phyloP scores from a whole-genome alignment of 2,888 invertebrate species.

The Patella caerulea region DNA sequence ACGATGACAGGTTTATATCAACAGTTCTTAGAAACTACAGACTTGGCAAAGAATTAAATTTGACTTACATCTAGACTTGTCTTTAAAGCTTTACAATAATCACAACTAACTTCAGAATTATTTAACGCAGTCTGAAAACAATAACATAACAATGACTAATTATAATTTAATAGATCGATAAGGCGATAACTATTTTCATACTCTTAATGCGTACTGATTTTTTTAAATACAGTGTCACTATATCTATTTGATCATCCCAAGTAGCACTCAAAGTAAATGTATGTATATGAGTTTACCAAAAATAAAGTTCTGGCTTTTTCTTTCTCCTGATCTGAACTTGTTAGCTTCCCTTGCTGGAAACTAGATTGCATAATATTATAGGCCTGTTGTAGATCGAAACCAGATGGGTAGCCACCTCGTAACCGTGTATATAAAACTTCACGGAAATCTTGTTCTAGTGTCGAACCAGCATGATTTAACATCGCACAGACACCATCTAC shows the following conservation, averaged over 20 bases:
- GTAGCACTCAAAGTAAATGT: neutral
- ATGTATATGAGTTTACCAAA: slow-evolving; percentile 76
- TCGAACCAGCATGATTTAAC: slow-evolving; percentile 90
- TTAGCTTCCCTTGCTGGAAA: slow-evolving; percentile 84
- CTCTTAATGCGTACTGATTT: too few relatives aligned
- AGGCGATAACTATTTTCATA: too few relatives aligned
- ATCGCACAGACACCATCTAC: slow-evolving; percentile 97
- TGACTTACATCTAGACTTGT: slow-evolving; percentile 77
- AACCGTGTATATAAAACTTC: slow-evolving; percentile 82
- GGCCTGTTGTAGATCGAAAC: slow-evolving; percentile 77
- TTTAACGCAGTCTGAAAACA: slow-evolving; percentile 83
- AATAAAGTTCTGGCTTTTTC: slow-evolving; percentile 79
- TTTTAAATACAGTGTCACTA: too few relatives aligned
- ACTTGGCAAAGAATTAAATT: too few relatives aligned
- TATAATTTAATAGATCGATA: too few relatives aligned
- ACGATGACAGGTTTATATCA: too few relatives aligned
- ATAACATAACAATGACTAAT: too few relatives aligned
- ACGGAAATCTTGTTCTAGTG: slow-evolving; percentile 88
- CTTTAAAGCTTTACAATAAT: slow-evolving; percentile 90
- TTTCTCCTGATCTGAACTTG: slow-evolving; percentile 81
- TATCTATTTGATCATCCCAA: too few relatives aligned
- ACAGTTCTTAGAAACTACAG: too few relatives aligned
- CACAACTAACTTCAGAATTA: slow-evolving; percentile 91
- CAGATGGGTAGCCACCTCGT: slow-evolving; percentile 82
- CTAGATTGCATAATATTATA: slow-evolving; percentile 86